Evolutionary conservation across 1,140 invertebrate species (phyloP).

Genomic region (Liolophura sinensis): DNA sequence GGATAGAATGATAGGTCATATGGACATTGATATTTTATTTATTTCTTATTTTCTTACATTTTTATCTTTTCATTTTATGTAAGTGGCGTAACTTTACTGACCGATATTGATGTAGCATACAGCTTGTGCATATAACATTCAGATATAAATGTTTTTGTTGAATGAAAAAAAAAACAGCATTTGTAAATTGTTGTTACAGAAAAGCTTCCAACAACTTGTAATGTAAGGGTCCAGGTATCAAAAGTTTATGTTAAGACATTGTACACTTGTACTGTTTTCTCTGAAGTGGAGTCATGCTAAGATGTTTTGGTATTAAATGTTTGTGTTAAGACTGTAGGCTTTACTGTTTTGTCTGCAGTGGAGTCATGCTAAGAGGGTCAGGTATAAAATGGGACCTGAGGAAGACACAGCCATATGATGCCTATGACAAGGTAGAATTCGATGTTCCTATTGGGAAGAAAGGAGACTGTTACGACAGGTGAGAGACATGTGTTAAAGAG

Average conservation of each 20-base stretch:
- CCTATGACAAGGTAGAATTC: slow-evolving; percentile 91
- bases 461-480: slow-evolving; percentile 18
- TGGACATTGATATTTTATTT: no score
- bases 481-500: no score
- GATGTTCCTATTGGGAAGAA: slow-evolving; percentile 70
- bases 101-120: no score
- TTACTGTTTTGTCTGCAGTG: slow-evolving; percentile 64
- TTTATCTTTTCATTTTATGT: no score
- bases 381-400: slow-evolving; percentile 98
- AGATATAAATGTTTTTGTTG: neutral
- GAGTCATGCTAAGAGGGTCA: slow-evolving; percentile 93
- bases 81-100: no score
- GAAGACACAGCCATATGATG: slow-evolving; percentile 95
- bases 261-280: neutral
- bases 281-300: slow-evolving; percentile 88
- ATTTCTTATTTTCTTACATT: no score
- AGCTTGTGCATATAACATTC: no score
- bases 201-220: no score
- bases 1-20: no score
- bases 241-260: no score
- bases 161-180: neutral
- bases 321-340: no score
- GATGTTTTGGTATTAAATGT: slow-evolving; percentile 97
- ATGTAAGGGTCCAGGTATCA: no score
- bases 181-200: neutral